These are phyloP conservation scores for Nothura maculosa DNA, from an alignment of 2,797 vertebrate species.

Conservation along the genomic window DNA sequence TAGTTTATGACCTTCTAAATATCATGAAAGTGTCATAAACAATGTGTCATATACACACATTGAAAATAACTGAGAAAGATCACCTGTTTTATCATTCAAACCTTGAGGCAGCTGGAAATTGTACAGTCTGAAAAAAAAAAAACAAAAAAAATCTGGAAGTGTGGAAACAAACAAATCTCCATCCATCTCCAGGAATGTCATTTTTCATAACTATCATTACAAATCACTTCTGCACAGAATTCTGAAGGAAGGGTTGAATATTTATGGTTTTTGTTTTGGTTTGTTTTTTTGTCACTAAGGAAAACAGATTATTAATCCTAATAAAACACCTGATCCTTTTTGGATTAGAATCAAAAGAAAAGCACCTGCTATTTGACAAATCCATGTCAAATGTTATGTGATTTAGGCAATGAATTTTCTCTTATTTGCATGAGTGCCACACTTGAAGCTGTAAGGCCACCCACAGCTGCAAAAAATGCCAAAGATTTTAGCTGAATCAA, in stretches of 20 bases:
- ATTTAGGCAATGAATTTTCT: neutral
- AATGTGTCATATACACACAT: neutral
- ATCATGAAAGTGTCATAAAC: conserved; percentile 58
- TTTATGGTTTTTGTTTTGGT: neutral
- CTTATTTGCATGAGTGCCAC: neutral
- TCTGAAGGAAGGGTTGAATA: conserved; percentile 18
- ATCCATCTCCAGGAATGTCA: conserved; percentile 12
- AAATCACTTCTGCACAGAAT: conserved; percentile 48
- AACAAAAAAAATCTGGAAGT: neutral
- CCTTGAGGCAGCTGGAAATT: conserved; percentile 56
- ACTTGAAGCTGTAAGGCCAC: neutral
- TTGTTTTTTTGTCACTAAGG: neutral
- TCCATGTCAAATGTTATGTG: neutral
- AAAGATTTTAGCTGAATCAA: neutral
- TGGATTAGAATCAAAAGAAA: conserved; percentile 11
- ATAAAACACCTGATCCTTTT: conserved; percentile 26
- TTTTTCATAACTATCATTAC: conserved; percentile 48
- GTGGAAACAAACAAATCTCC: conserved; percentile 27
- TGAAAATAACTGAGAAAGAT: conserved; percentile 65
- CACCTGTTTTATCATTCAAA: conserved; percentile 4
- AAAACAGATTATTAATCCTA: conserved; percentile 43
- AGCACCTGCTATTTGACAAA: neutral
- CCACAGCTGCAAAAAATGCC: neutral
- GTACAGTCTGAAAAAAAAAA: conserved; percentile 4
- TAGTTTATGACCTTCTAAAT: conserved; percentile 64